Base-by-base conservation (phyloP, 2,797 vertebrate genomes). In the Coendou prehensilis region DNA sequence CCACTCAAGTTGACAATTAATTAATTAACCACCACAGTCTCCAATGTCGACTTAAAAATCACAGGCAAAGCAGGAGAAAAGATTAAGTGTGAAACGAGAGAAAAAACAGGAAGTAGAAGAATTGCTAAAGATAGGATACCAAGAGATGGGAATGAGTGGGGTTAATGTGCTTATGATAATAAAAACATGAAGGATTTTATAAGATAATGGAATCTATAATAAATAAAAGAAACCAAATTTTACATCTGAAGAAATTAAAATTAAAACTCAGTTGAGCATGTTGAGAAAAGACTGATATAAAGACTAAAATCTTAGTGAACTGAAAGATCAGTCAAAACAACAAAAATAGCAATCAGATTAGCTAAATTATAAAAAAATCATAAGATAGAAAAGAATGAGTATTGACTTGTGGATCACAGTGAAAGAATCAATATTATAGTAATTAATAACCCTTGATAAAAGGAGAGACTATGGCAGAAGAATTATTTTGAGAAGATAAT, bases 241-340 rank as follows among this genome's bases (percentile, higher is more conserved):
- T 73, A 61, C 6, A 91, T 82, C 5, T 79, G n/a, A 75, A 92
- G 84, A 84, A 79, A 87, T 37, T 83, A 52, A 67, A 33, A 71
- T 33, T 86, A 64, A 73, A 80, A 50, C 0, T 59, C 3, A 81
- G 15, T 76, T 80, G 57, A 94, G 9, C 9, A 92, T 22, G 6
- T 33, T 95, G 64, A 33, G 5, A 6, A 79, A 9, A 15, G 18
- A 73, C 23, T 89, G 28, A 79, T 71, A 22, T 41, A 93, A 84
- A 71, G 33, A 13, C 10, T 73, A 52, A 81, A 80, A 37, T 18
- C 75, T 56, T 83, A 26, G 17, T 28, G 26, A 90, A 63, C 2
- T 22, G 14, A 80, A 56, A 92, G 50, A 61, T 37, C 26, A 5
- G 5, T 6, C 15, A 82, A 92, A 23, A 61, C 10, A 56, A 23